These are phyloP conservation scores for Physocephala rufipes DNA, from an alignment of 2,888 invertebrate species.

Conservation along the genomic window DNA sequence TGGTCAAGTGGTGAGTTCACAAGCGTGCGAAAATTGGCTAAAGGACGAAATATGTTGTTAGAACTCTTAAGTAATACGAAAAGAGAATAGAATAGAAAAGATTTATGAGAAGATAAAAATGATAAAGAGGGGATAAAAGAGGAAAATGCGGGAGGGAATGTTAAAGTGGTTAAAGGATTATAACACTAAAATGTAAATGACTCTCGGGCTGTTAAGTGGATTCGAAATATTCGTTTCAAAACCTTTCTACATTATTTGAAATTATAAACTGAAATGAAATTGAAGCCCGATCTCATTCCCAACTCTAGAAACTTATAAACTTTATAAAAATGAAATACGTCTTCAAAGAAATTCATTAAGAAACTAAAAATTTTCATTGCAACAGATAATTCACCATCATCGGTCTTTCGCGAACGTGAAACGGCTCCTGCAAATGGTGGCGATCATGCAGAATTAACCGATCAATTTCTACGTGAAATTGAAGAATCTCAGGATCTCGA, in stretches of 20 bases:
- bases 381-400: constrained; percentile 50
- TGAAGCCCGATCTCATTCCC: too few relatives aligned
- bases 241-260: too few relatives aligned
- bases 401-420: constrained; percentile 62
- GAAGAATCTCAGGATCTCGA: constrained; percentile 62
- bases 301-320: too few relatives aligned
- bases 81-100: neutral
- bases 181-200: constrained; percentile 18
- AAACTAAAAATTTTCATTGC: neutral
- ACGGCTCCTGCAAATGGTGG: constrained; percentile 46
- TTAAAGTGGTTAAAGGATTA: neutral
- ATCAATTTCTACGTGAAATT: constrained; percentile 63
- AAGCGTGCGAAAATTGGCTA: neutral
- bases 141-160: neutral
- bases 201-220: constrained; percentile 5
- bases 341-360: too few relatives aligned
- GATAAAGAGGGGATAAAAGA: neutral
- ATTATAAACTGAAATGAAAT: too few relatives aligned
- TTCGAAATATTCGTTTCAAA: too few relatives aligned
- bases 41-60: neutral
- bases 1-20: constrained; percentile 56
- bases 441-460: constrained; percentile 58
- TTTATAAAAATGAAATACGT: too few relatives aligned
- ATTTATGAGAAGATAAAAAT: neutral
- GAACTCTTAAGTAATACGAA: neutral